Base-by-base conservation (phyloP, 53 echinoderm and acorn worm genomes). In the Arbacia lixula region DNA sequence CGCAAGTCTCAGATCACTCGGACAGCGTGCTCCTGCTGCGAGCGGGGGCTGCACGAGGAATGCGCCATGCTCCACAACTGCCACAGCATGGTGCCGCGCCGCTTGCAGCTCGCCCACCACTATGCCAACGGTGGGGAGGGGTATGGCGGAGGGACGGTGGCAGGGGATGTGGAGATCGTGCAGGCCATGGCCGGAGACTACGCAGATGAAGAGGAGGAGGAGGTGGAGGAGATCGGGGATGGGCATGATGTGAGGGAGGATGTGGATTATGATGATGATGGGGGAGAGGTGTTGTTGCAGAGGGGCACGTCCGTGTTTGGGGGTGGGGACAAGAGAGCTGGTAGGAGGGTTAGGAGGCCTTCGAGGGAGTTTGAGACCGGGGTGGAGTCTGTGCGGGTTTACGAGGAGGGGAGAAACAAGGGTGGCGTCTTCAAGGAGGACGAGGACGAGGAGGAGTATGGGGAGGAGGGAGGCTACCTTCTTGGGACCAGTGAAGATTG, bases 51-150 rank as follows among this genome's bases (percentile, higher is more conserved):
- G 3, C 82, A 81, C 33, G 63, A 62, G 20, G 41, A 81, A n/a
- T 81, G 82, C 30, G 27, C 46, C 28, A 41, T 46, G 33, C 62
- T 81, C 0, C 82, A 81, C 64, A 64, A 81, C 34, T 81, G 82
- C 55, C 56, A 58, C 77, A 77, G 77, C 36, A 57, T 77, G 58
- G 77, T 77, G 22, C 77, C 77, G 36, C 5, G 58, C 37, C 29
- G 39, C n/a, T 14, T 74, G 51, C 51, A 74, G 27, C 8, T 46
- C 46, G 14, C 8, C 46, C 8, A 46, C 46, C 8, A 8, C 46
- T 46, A 46, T 46, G 46, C n/a, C n/a, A n/a, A n/a, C n/a, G n/a
- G n/a, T n/a, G n/a, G n/a, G n/a, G n/a, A n/a, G n/a, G n/a, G n/a
- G n/a, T n/a, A n/a, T n/a, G n/a, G n/a, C n/a, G n/a, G n/a, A n/a